Percentiles rank a stretch among this genome's conserved stretches.
Conservation (phyloP, 2,888 invertebrate species). For the Cataglyphis rosenhaueri region DNA sequence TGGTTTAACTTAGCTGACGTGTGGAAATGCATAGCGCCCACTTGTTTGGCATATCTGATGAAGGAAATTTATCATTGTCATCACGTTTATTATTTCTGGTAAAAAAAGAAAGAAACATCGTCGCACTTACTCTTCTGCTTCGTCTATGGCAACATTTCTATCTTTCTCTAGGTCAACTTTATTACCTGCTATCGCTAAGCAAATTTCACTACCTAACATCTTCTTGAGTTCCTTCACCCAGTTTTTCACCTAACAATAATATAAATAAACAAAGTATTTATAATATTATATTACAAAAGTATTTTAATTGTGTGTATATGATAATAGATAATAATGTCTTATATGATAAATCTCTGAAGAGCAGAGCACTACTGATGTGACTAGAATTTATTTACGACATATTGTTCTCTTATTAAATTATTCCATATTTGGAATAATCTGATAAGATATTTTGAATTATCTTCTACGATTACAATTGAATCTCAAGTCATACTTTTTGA, state of each 20-base stretch:
- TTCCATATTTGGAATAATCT: neutral
- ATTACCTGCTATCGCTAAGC: conserved; percentile 97
- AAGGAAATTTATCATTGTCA: neutral
- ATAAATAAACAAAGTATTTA: neutral
- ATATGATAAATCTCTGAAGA: neutral
- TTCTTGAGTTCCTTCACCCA: conserved; percentile 99
- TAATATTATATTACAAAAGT: neutral
- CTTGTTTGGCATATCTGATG: conserved; percentile 94
- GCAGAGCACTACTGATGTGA: neutral
- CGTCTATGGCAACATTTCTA: conserved; percentile 93
- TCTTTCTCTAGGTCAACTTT: conserved; percentile 98
- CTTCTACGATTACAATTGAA: neutral
- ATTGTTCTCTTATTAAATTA: neutral
- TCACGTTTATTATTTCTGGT: neutral
- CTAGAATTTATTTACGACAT: too few species aligned
- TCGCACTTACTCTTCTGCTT: conserved; percentile 92
- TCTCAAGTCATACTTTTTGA: conserved; percentile 90
- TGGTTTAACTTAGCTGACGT: conserved; percentile 97
- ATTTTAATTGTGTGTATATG: neutral
- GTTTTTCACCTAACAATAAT: conserved; percentile 91
- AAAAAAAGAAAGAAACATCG: conserved; percentile 8
- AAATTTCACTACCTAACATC: conserved; percentile 97
- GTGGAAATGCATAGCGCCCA: conserved; percentile 96
- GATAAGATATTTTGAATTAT: neutral
- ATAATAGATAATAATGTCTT: neutral